Evolutionary conservation across 2,797 vertebrate genomes (phyloP).

Genomic region (Sparidentex hasta): DNA sequence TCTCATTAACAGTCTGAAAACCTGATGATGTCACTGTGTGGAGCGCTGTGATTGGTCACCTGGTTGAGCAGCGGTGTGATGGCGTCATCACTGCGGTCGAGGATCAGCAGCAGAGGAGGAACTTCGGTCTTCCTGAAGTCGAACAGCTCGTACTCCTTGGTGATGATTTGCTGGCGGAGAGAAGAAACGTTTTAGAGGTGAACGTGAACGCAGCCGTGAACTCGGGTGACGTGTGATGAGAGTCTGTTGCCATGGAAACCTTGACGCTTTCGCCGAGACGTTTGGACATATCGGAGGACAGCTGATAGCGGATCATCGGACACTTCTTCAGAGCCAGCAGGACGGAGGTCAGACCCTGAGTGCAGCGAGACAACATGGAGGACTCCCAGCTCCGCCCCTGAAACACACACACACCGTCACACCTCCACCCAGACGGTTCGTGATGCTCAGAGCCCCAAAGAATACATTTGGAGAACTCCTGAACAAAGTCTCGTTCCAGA

Average conservation of each 20-base stretch:
- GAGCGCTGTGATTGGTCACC: conserved; percentile 46
- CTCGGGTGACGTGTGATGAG: background rate
- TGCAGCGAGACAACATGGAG: conserved; percentile 89
- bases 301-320: conserved; percentile 97
- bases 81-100: conserved; percentile 94
- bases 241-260: conserved; percentile 75
- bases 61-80: conserved; percentile 96
- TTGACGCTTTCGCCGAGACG: conserved; percentile 94
- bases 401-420: conserved; percentile 15
- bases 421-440: too few relatives aligned
- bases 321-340: conserved; percentile 98
- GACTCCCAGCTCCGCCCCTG: conserved; percentile 94
- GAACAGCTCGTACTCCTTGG: conserved; percentile 96
- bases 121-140: conserved; percentile 98
- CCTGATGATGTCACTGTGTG: background rate
- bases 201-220: background rate
- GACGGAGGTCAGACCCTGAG: conserved; percentile 95
- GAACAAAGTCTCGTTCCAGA: too few relatives aligned
- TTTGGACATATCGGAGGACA: conserved; percentile 93
- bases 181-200: background rate
- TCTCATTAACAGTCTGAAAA: background rate
- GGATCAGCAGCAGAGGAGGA: conserved; percentile 92
- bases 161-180: conserved; percentile 93
- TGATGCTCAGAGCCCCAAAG: too few relatives aligned
- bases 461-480: too few relatives aligned